Evolutionary conservation across 1,140 invertebrate genomes (phyloP), one percentile per base, ranked within the genome.

Genomic region (Hypothenemus hampei): DNA sequence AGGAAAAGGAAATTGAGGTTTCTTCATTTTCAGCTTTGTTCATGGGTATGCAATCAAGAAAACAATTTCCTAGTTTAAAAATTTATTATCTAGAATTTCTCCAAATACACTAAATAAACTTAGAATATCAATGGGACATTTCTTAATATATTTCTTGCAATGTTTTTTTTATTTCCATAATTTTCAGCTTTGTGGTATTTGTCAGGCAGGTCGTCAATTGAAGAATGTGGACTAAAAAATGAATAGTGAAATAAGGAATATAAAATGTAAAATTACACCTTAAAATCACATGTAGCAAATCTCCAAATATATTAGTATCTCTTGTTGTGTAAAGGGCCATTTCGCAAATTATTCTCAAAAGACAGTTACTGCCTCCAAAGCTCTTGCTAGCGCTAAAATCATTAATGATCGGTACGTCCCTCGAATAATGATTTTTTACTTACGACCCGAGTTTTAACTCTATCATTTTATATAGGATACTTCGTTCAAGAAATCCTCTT

Each of bases 321-420:
- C 68, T 66, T 54, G 74, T 66, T 36, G 72, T 59, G 16, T 71
- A 69, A 11, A 63, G 48, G 20, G 68, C 65, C 43, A 69, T 69
- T 64, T 78, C 76, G 43, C 76, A 77, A 39, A 77, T 75, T 31
- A 71, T 68, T n/a, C 74, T 65, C 50, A 77, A 63, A 19, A 78
- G 65, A 61, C 76, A 77, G 36, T 68, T 62, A 58, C 65, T 69
- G 21, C 74, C 75, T 55, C 75, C 74, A 73, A 75, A 76, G 1
- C 78, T 78, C 52, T 65, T 58, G 10, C 62, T 68, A 36, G 35
- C 63, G 58, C 59, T 52, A 20, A 35, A 24, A 43, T 18, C 5
- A 58, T 24, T 18, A 33, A 39, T 49, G 35, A 29, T 6, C 26
- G 6, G 26, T n/a, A 29, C 26, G 6, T 29, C 26, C 26, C n/a